Evolutionary conservation across 2,113 vertebrate species (phyloP), one percentile per base, ranked within the genome.

Genomic region (Danionella cerebrum): DNA sequence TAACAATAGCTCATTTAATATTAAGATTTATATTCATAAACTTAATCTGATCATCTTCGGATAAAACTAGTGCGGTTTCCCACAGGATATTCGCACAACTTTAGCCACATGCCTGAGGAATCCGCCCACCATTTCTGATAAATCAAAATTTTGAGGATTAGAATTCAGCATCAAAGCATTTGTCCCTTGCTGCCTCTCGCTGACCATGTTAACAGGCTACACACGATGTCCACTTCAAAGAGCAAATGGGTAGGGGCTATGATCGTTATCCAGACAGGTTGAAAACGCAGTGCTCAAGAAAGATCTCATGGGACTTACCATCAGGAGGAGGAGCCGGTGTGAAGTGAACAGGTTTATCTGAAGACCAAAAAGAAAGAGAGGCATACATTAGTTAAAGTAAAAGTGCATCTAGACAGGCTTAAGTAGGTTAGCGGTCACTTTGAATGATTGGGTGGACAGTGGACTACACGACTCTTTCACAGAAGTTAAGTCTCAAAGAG

Each of bases 331-430:
- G 87, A 0, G 85, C 82, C 27, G 88, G 88, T 0, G 91, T 86
- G 75, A 96, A 93, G 75, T 93, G 92, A 68, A 88, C 91, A 53
- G 94, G 96, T 83, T 97, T 98, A 85, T 98, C 96, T 98, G 89
- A 57, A 87, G 83, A 78, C n/a, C 87, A 67, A 39, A 68, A 35
- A 84, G 48, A 75, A 64, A 16, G 75, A 44, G 52, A 74, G 69
- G 79, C 81, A 77, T 47, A 67, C 55, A 85, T 86, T 83, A 82
- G 79, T 83, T 83, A 79, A 48, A 66, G n/a, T n/a, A 70, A 60
- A 58, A 67, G 71, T 65, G 76, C 74, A 76, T 74, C 51, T 25
- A 50, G 69, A 78, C 65, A 6, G 72, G 79, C 64, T 72, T 80
- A 73, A 45, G 31, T 36, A 75, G 74, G 68, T 58, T 69, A 63